Evolutionary conservation across 2,113 vertebrate species (phyloP).

Genomic region (Leptobrachium ailaonicum): DNA sequence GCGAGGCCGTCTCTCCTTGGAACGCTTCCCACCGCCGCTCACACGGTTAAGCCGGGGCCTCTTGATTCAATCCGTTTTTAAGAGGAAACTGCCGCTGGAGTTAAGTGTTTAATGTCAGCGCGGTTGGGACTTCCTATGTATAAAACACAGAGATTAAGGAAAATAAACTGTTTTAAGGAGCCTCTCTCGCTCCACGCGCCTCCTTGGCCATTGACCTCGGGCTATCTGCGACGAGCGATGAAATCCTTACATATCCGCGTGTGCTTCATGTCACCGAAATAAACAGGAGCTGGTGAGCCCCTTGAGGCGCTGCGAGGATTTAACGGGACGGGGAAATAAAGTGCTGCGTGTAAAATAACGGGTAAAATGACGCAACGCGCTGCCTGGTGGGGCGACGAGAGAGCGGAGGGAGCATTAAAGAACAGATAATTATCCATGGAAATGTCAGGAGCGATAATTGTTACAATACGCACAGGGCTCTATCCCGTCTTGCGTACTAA

Average conservation of each 20-base stretch:
- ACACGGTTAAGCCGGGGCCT: neutral
- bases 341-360: too few relatives aligned
- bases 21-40: too few relatives aligned
- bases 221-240: neutral
- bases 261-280: neutral
- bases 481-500: too few relatives aligned
- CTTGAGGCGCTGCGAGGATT: too few relatives aligned
- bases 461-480: too few relatives aligned
- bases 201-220: neutral
- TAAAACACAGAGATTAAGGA: neutral
- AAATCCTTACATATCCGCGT: neutral
- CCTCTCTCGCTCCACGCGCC: neutral
- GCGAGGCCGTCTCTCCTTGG: too few relatives aligned
- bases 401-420: too few relatives aligned
- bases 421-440: too few relatives aligned
- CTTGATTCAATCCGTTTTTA: neutral
- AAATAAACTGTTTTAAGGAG: neutral
- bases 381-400: too few relatives aligned
- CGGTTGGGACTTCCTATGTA: neutral
- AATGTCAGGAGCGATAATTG: too few relatives aligned
- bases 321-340: too few relatives aligned
- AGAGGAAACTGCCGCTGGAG: neutral
- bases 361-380: too few relatives aligned
- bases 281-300: neutral
- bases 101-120: neutral